Evolutionary conservation across 2,888 invertebrate species (phyloP).

Genomic region (Amitus sp.): DNA sequence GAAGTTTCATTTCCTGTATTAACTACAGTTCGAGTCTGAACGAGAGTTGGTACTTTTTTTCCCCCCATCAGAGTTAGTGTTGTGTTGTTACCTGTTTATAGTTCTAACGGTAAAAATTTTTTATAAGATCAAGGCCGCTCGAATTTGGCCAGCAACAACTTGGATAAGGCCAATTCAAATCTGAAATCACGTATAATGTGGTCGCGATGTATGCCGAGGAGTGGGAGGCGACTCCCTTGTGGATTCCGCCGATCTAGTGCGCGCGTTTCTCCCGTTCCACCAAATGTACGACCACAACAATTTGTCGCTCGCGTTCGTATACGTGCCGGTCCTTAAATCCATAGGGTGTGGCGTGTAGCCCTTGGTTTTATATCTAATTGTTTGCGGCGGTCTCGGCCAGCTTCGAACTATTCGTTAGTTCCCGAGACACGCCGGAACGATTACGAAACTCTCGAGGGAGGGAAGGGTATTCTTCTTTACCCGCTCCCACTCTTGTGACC

Average conservation of each 20-base stretch:
- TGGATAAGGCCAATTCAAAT: constrained; percentile 22
- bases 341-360: constrained; percentile 36
- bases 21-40: too few species aligned
- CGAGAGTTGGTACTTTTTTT: too few species aligned
- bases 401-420: constrained; percentile 38
- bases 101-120: too few species aligned
- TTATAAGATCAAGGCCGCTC: too few species aligned
- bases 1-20: too few species aligned
- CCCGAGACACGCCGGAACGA: constrained; percentile 31
- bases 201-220: constrained; percentile 6
- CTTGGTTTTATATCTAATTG: constrained; percentile 50
- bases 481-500: constrained; percentile 14
- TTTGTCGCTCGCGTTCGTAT: constrained; percentile 37
- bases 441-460: constrained; percentile 37
- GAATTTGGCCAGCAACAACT: too few species aligned
- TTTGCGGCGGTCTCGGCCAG: constrained; percentile 42
- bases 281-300: constrained; percentile 31
- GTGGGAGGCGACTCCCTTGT: constrained; percentile 29
- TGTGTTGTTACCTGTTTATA: too few species aligned
- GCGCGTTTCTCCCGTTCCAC: constrained; percentile 23
- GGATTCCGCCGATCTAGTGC: constrained; percentile 40
- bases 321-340: constrained; percentile 42
- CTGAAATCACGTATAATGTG: constrained; percentile 39
- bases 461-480: constrained; percentile 30
- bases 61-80: too few species aligned